These are phyloP conservation scores for Gordius sp. DNA, from an alignment of 2,888 invertebrate species.

Conservation along the genomic window DNA sequence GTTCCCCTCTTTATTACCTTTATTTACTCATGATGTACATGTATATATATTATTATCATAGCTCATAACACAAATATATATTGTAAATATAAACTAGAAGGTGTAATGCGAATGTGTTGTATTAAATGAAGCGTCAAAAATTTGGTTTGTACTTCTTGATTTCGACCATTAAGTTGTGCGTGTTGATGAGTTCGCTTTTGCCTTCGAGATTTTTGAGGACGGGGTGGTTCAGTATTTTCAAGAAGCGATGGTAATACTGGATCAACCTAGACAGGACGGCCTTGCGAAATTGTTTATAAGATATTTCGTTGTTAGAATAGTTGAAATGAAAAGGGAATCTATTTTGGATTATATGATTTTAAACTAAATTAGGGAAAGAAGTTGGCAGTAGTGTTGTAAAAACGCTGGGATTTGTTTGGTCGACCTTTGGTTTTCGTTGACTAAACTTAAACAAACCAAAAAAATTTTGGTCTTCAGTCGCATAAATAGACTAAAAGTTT, in stretches of 20 bases:
- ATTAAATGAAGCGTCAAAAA: too few relatives aligned
- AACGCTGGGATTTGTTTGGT: background rate
- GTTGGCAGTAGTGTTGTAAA: too few relatives aligned
- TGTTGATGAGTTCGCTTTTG: constrained; percentile 54
- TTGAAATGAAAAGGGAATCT: background rate
- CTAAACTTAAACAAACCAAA: too few relatives aligned
- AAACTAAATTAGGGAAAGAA: too few relatives aligned
- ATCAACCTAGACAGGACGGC: constrained; percentile 64
- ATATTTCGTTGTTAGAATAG: background rate
- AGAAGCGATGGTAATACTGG: constrained; percentile 87
- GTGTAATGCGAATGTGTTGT: too few relatives aligned
- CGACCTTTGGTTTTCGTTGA: background rate
- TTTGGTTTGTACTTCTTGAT: constrained; percentile 93
- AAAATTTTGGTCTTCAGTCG: background rate
- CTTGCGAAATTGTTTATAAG: background rate
- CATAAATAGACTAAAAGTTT: background rate
- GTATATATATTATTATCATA: too few relatives aligned
- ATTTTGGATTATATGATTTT: background rate
- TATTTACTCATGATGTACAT: too few relatives aligned
- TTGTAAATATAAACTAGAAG: too few relatives aligned
- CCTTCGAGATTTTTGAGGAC: constrained; percentile 33
- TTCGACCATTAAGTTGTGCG: constrained; percentile 94
- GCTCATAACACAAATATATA: too few relatives aligned
- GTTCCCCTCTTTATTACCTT: too few relatives aligned
- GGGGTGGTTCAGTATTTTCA: constrained; percentile 57